Conservation (phyloP, 1,140 invertebrate species). For the Anastrepha obliqua region DNA sequence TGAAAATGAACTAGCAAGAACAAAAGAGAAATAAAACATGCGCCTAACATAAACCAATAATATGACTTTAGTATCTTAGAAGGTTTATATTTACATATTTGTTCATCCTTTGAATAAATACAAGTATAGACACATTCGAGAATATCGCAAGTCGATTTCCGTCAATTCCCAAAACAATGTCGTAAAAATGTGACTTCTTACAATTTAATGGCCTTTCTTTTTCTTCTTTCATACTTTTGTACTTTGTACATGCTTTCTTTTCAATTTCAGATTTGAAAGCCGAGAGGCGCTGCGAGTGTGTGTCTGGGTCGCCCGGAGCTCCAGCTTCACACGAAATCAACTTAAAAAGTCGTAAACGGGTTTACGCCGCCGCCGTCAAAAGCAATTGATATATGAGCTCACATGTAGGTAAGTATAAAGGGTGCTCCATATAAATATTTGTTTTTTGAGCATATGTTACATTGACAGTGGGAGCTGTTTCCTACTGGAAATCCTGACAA, state of each 20-base stretch:
- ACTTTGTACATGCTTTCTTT: constrained; percentile 35
- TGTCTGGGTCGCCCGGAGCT: constrained; percentile 3
- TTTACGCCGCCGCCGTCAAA: constrained; percentile 49
- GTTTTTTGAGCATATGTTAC: too few relatives aligned
- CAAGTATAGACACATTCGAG: neutral
- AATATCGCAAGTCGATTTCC: constrained; percentile 36
- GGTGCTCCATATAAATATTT: neutral
- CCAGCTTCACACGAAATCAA: constrained; percentile 44
- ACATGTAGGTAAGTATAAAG: constrained; percentile 2
- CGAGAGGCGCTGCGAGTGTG: neutral
- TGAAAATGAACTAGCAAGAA: neutral
- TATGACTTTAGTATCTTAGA: constrained; percentile 15
- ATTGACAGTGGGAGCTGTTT: too few relatives aligned
- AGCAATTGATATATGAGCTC: constrained; percentile 50
- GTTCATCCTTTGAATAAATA: neutral
- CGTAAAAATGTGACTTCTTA: constrained; percentile 48
- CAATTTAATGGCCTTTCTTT: constrained; percentile 51
- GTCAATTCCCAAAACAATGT: constrained; percentile 44
- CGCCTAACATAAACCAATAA: constrained; percentile 43
- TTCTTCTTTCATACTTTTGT: constrained; percentile 29
- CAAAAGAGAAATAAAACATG: constrained; percentile 26
- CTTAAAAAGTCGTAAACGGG: constrained; percentile 54
- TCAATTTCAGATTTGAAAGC: constrained; percentile 33
- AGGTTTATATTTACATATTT: neutral
- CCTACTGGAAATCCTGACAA: too few relatives aligned